A percentile compares a stretch with the other conserved stretches of the same genome.
phyloP scores from a whole-genome alignment of 1,140 invertebrate genomes.

The Rhopalosiphum padi region DNA sequence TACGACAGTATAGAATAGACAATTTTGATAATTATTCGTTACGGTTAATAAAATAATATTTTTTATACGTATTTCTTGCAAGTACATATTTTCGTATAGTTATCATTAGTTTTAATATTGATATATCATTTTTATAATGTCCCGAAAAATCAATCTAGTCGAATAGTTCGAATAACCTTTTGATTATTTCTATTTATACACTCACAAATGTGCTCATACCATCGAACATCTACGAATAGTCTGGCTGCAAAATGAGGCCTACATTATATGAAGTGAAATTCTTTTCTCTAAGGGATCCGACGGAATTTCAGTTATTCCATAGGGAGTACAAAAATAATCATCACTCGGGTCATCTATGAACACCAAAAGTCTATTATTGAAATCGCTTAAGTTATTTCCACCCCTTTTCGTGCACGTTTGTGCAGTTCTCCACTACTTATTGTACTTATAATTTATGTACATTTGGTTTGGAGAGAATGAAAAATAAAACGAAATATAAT shows the following conservation, averaged over 20 bases:
- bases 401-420: not conserved
- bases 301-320: conserved; percentile 33
- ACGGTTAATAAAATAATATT: not conserved
- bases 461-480: not conserved
- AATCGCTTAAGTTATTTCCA: conserved; percentile 31
- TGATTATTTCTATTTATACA: not conserved
- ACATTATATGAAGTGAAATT: conserved; percentile 30
- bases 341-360: conserved; percentile 26
- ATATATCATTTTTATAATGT: not conserved
- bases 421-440: not conserved
- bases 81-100: not conserved
- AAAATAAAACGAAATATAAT: not conserved
- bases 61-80: not conserved
- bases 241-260: not conserved
- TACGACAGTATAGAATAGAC: not conserved
- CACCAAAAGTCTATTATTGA: conserved; percentile 31
- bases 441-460: not conserved
- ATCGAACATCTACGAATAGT: not conserved
- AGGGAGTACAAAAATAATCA: not conserved
- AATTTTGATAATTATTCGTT: not conserved
- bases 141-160: conserved; percentile 2
- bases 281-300: not conserved
- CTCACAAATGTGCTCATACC: not conserved
- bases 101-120: not conserved
- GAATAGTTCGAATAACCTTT: not conserved